These are phyloP conservation scores for Eupithecia subfuscata DNA, from an alignment of 2,888 invertebrate genomes.

Conservation along the genomic window DNA sequence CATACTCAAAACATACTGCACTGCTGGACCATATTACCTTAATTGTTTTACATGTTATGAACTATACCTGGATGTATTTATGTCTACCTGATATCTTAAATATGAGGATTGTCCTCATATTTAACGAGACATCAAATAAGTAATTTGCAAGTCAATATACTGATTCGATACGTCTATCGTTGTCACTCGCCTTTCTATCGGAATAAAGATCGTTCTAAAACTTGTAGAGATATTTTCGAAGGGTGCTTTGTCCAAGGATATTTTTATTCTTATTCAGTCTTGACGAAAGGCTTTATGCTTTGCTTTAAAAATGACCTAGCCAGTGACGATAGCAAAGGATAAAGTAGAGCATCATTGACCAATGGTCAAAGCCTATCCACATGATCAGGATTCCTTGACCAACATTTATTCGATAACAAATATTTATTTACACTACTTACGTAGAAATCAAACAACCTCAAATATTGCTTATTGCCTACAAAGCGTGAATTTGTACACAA, in stretches of 20 bases:
- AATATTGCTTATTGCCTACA: not conserved
- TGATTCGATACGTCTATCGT: conserved; percentile 4
- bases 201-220: not conserved
- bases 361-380: not conserved
- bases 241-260: not conserved
- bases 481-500: not conserved
- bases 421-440: conserved; percentile 29
- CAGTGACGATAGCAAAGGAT: not conserved
- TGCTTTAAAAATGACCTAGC: too few relatives aligned
- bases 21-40: not conserved
- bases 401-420: conserved; percentile 28
- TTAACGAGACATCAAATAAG: not conserved
- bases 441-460: not conserved
- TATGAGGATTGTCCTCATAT: not conserved
- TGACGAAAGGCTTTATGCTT: not conserved
- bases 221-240: not conserved
- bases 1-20: not conserved
- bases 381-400: conserved; percentile 34
- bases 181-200: not conserved
- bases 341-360: not conserved
- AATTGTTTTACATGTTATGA: not conserved
- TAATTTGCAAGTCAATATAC: not conserved
- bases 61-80: not conserved
- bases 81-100: not conserved
- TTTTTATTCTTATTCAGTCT: not conserved